Evolutionary conservation across 2,888 invertebrate genomes (phyloP).

Genomic region (Nezara viridula): DNA sequence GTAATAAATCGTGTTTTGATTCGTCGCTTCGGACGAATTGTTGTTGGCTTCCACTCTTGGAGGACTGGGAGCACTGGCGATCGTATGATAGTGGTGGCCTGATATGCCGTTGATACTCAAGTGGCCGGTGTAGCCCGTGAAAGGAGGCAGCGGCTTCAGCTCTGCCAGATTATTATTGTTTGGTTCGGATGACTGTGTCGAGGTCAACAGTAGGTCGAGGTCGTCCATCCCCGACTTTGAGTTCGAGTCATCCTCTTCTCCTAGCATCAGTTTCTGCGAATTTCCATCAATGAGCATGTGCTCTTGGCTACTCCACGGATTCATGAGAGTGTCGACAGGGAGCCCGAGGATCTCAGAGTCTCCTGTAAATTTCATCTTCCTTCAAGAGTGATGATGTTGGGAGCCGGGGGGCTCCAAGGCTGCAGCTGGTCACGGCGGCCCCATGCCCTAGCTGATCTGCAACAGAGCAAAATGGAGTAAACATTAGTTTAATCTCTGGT

Average conservation of each 20-base stretch:
- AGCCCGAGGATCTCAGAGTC: conserved; percentile 67
- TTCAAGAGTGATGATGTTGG: conserved; percentile 70
- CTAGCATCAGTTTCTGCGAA: conserved; percentile 72
- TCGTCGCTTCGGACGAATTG: conserved; percentile 69
- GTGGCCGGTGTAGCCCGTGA: conserved; percentile 88
- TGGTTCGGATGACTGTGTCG: conserved; percentile 68
- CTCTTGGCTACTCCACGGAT: conserved; percentile 76
- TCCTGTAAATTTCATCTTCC: conserved; percentile 68
- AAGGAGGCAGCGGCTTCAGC: conserved; percentile 87
- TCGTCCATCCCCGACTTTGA: conserved; percentile 66
- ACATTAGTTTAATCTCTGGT: conserved; percentile 46
- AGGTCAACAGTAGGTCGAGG: conserved; percentile 65
- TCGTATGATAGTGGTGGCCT: conserved; percentile 89
- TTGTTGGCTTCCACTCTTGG: conserved; percentile 66
- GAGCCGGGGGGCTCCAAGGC: conserved; percentile 59
- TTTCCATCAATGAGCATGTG: conserved; percentile 69
- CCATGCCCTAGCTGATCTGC: conserved; percentile 56
- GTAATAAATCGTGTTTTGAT: conserved; percentile 75
- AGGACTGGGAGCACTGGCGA: conserved; percentile 73
- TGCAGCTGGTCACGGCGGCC: conserved; percentile 57
- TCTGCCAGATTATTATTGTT: conserved; percentile 81
- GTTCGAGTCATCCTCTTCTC: conserved; percentile 66
- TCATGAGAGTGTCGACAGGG: conserved; percentile 78
- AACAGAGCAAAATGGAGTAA: background rate
- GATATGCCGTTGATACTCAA: conserved; percentile 90